phyloP scores from a whole-genome alignment of 2,797 vertebrate species.

The Discoglossus pictus region DNA sequence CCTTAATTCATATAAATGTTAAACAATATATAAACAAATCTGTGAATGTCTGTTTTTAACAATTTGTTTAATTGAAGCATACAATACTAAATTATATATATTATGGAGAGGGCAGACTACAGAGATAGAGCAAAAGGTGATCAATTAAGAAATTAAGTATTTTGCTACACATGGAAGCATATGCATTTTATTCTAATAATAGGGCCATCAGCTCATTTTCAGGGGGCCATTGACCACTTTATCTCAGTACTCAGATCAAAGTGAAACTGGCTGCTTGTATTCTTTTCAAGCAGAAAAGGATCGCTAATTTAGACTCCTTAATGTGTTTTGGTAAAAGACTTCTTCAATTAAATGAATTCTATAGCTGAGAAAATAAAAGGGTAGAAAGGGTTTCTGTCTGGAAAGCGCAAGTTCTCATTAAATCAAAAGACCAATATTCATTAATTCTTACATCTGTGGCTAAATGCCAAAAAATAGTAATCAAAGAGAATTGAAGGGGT shows the following conservation, averaged over 20 bases:
- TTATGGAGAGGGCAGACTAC: conserved; percentile 57
- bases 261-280: conserved; percentile 75
- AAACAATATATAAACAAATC: conserved; percentile 38
- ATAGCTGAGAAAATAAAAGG: conserved; percentile 81
- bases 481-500: conserved; percentile 98
- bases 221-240: conserved; percentile 84
- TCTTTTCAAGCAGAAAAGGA: conserved; percentile 87
- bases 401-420: conserved; percentile 91
- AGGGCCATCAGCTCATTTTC: conserved; percentile 98
- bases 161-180: conserved; percentile 89
- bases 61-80: conserved; percentile 69
- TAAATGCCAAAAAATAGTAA: conserved; percentile 91
- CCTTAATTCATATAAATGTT: conserved; percentile 1
- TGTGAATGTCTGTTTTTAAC: conserved; percentile 56
- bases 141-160: conserved; percentile 99
- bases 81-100: conserved; percentile 66
- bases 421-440: conserved; percentile 90
- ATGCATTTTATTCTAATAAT: conserved; percentile 90
- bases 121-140: conserved; percentile 83
- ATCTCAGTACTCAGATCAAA: conserved; percentile 92
- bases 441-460: conserved; percentile 92
- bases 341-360: conserved; percentile 99
- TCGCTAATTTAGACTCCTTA: conserved; percentile 97
- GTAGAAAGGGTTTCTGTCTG: conserved; percentile 84
- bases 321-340: conserved; percentile 92